phyloP scores from a whole-genome alignment of 2,797 vertebrate species.

The Vespertilio murinus region DNA sequence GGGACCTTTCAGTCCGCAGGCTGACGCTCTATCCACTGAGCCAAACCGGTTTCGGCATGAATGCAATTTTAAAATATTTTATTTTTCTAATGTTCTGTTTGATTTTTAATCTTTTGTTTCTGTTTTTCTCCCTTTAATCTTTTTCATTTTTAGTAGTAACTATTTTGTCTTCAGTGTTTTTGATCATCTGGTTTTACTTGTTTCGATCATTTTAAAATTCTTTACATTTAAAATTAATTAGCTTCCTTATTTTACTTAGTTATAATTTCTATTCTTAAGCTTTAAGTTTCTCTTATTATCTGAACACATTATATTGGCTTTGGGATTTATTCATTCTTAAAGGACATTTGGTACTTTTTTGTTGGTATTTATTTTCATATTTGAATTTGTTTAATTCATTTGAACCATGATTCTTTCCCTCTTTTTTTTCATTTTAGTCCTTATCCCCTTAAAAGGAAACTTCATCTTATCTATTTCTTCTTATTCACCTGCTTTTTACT shows the following conservation, averaged over 20 bases:
- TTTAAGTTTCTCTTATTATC: not conserved
- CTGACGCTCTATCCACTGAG: too few species aligned
- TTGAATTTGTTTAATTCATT: not conserved
- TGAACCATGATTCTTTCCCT: not conserved
- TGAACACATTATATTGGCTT: not conserved
- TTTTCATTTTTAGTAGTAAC: not conserved
- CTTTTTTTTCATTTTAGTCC: not conserved
- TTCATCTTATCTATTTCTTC: not conserved
- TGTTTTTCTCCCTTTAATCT: not conserved
- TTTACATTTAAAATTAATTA: constrained; percentile 27
- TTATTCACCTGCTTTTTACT: not conserved
- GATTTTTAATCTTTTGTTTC: not conserved
- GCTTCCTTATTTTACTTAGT: constrained; percentile 19
- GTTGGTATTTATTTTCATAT: not conserved
- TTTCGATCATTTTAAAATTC: not conserved
- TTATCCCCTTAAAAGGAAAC: not conserved
- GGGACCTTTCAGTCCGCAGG: too few species aligned
- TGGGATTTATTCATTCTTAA: not conserved
- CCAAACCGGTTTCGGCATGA: too few species aligned
- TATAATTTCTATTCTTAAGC: not conserved
- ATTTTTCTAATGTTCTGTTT: not conserved
- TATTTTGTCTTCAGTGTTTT: constrained; percentile 13
- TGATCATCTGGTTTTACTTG: not conserved
- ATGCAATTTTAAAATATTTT: not conserved
- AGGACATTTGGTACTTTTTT: not conserved